Evolutionary conservation across 2,797 vertebrate genomes (phyloP).

Genomic region (Octomys mimax): DNA sequence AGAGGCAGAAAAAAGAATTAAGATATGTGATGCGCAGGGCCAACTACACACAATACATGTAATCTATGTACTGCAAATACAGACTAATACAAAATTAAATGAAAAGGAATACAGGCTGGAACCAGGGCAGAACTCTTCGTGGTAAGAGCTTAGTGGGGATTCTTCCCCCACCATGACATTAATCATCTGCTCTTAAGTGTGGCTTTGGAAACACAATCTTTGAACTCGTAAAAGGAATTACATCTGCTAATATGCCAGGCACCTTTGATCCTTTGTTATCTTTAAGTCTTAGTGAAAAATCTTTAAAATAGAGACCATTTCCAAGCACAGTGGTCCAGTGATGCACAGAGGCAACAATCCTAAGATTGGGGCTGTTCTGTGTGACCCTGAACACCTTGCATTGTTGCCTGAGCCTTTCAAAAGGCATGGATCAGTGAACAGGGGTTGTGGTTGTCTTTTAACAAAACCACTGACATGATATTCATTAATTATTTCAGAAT

Average conservation of each 20-base stretch:
- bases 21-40: accelerated
- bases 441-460: not conserved
- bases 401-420: not conserved
- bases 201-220: constrained; percentile 1
- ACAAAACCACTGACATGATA: not conserved
- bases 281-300: constrained; percentile 35
- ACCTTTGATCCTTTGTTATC: not conserved
- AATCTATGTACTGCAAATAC: not conserved
- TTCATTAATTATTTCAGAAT: constrained; percentile 6
- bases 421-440: not conserved
- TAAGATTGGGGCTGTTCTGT: not conserved
- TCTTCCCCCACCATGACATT: not conserved
- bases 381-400: not conserved
- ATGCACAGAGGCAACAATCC: not conserved
- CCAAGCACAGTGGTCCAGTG: not conserved
- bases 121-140: not conserved
- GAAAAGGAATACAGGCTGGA: not conserved
- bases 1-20: not conserved
- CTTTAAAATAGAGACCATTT: constrained; percentile 1
- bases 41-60: not conserved
- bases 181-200: not conserved
- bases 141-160: not conserved
- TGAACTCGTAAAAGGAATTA: not conserved
- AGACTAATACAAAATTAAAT: not conserved
- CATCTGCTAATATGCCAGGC: not conserved